Evolutionary conservation across 2,797 vertebrate species (phyloP).

Genomic region (Cercopithecus petaurista): DNA sequence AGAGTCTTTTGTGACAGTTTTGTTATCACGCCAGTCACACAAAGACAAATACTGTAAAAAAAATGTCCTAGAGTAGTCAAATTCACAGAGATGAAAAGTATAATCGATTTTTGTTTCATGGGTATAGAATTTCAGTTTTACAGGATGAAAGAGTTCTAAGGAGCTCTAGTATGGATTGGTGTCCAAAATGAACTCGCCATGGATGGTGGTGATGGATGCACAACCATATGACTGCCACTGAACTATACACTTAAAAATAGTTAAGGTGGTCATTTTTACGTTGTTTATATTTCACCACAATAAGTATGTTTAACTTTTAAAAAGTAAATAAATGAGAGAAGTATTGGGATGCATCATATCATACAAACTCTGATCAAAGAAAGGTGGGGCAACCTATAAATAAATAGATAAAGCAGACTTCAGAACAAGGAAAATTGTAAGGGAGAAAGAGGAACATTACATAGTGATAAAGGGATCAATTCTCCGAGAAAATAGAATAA

Average conservation of each 20-base stretch:
- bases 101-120: neutral
- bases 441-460: neutral
- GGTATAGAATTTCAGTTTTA: neutral
- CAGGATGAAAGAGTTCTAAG: neutral
- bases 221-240: neutral
- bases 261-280: neutral
- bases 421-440: neutral
- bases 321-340: neutral
- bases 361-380: neutral
- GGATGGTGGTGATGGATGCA: neutral
- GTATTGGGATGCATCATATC: neutral
- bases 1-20: neutral
- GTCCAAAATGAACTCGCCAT: neutral
- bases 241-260: neutral
- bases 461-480: neutral
- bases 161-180: neutral
- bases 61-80: neutral
- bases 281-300: neutral
- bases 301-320: neutral
- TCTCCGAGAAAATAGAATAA: neutral
- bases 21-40: neutral
- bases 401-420: neutral
- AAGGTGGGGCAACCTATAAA: neutral
- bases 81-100: neutral
- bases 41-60: neutral